Percentiles rank a stretch among this genome's conserved stretches.
These are phyloP conservation scores for Eleginops maclovinus DNA, from an alignment of 2,113 vertebrate species.

Conservation along the genomic window DNA sequence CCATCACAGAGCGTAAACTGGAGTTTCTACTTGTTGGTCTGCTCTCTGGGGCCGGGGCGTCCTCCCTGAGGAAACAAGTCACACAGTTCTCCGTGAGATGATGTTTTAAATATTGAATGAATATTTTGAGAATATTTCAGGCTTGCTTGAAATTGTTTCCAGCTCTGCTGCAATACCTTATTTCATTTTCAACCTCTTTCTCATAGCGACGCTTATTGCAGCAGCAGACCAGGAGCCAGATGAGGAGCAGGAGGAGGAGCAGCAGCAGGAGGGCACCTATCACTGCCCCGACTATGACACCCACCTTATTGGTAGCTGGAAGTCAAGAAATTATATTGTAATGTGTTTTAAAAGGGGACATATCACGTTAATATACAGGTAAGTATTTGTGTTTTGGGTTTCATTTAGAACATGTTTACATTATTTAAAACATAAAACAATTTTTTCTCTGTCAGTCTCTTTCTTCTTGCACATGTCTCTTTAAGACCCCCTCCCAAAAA, in stretches of 20 bases:
- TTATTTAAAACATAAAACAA: too few species aligned
- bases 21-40: conserved; percentile 72
- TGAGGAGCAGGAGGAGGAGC: conserved; percentile 86
- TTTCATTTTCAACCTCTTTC: conserved; percentile 88
- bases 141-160: background rate
- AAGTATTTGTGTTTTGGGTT: too few species aligned
- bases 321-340: conserved; percentile 20
- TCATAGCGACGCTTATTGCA: conserved; percentile 83
- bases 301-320: conserved; percentile 76
- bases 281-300: conserved; percentile 86
- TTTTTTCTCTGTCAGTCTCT: too few species aligned
- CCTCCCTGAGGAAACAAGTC: conserved; percentile 71
- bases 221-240: conserved; percentile 89
- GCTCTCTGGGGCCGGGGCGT: conserved; percentile 79
- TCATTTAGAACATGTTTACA: too few species aligned
- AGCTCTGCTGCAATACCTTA: conserved; percentile 80
- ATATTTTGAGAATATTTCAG: background rate
- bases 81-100: background rate
- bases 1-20: conserved; percentile 77
- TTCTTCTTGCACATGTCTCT: too few species aligned
- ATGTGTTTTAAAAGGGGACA: too few species aligned
- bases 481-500: too few species aligned
- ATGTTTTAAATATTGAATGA: too few species aligned
- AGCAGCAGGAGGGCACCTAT: conserved; percentile 86
- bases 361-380: too few species aligned